phyloP scores from a whole-genome alignment of 2,888 invertebrate genomes.

The Gymnoscelis rufifasciata region DNA sequence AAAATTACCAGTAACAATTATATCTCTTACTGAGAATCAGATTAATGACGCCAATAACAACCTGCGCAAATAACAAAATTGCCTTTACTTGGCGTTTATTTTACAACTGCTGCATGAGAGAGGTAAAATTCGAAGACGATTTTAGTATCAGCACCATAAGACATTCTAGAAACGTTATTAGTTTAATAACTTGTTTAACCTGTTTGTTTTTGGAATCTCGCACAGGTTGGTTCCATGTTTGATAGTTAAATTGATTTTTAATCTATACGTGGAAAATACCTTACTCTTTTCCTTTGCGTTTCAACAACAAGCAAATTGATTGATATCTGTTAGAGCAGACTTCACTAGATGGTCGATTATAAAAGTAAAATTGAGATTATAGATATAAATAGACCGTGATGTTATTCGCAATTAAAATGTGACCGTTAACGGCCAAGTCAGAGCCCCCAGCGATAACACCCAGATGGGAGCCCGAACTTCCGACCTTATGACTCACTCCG shows the following conservation, averaged over 20 bases:
- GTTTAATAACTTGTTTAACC: conserved; percentile 22
- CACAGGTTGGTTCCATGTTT: neutral
- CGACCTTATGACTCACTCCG: conserved; percentile 21
- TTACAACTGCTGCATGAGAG: neutral
- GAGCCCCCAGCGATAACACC: conserved; percentile 20
- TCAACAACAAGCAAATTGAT: too few species aligned
- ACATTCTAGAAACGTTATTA: conserved; percentile 14
- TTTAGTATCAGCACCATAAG: conserved; percentile 9
- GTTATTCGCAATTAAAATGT: conserved; percentile 31
- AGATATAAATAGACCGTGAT: conserved; percentile 9
- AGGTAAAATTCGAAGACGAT: conserved; percentile 8
- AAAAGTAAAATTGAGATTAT: conserved; percentile 4
- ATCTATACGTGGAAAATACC: conserved; percentile 6
- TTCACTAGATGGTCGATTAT: too few species aligned
- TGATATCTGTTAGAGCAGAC: too few species aligned
- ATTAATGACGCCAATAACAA: conserved; percentile 6
- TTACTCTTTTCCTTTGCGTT: neutral
- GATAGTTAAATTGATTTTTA: neutral
- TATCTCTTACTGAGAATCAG: conserved; percentile 8
- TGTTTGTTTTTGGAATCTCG: conserved; percentile 13
- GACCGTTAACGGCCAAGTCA: conserved; percentile 38
- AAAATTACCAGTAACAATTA: conserved; percentile 15
- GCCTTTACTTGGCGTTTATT: too few species aligned
- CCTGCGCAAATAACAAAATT: neutral
- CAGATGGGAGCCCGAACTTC: conserved; percentile 22